phyloP scores from a whole-genome alignment of 2,797 vertebrate genomes.

The Chaenodraco wilsoni region DNA sequence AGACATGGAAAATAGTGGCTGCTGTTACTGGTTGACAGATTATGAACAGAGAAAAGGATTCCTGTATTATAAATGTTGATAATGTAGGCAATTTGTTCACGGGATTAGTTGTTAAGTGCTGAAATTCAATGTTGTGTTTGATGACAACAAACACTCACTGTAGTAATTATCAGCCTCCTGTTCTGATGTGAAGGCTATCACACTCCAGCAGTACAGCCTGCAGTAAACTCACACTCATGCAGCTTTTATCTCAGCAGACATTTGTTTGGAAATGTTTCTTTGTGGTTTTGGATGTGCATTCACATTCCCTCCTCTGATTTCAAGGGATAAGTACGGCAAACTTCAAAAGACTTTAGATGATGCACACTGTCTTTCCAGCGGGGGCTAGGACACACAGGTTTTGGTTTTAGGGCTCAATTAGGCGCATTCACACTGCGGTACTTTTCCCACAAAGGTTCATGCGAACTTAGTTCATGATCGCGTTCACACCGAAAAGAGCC shows the following conservation, averaged over 20 bases:
- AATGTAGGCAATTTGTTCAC: constrained; percentile 26
- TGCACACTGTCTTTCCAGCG: constrained; percentile 26
- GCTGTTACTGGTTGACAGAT: background rate
- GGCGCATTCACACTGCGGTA: too few relatives aligned
- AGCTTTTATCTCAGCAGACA: constrained; percentile 37
- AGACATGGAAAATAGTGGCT: background rate
- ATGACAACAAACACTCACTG: constrained; percentile 39
- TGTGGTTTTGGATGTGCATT: constrained; percentile 44
- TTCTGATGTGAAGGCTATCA: constrained; percentile 27
- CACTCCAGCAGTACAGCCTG: constrained; percentile 31
- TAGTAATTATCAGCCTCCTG: constrained; percentile 16
- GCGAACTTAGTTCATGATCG: too few relatives aligned
- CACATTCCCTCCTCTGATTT: constrained; percentile 50
- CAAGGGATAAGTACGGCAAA: constrained; percentile 40
- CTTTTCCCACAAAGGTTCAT: too few relatives aligned
- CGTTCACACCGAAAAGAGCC: too few relatives aligned
- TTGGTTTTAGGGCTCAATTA: constrained; percentile 40
- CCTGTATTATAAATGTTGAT: constrained; percentile 20
- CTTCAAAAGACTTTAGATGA: constrained; percentile 54
- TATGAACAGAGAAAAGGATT: constrained; percentile 22
- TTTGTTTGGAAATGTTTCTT: constrained; percentile 27
- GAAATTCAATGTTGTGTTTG: constrained; percentile 20
- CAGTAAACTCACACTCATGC: constrained; percentile 42
- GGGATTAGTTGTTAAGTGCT: constrained; percentile 30
- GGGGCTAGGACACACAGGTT: constrained; percentile 36